Conservation (phyloP, 2,797 vertebrate genomes). For the Triplophysa yarkandensis region DNA sequence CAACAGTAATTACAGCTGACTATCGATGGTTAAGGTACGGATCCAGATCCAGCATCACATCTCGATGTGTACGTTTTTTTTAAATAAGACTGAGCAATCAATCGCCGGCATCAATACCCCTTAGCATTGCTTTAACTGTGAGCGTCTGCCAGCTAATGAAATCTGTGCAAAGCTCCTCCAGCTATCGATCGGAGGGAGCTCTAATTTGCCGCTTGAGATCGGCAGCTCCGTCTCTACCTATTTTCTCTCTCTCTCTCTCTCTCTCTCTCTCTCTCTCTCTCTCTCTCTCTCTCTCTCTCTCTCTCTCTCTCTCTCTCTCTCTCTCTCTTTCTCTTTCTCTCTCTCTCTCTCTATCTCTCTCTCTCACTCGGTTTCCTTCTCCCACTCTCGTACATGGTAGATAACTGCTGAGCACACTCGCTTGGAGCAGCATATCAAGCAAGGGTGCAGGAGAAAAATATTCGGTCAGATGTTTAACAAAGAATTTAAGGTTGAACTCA, state of each 20-base stretch:
- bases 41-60: conserved; percentile 66
- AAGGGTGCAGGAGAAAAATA: conserved; percentile 66
- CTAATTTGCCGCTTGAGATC: conserved; percentile 83
- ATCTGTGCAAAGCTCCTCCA: conserved; percentile 72
- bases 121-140: conserved; percentile 85
- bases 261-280: conserved; percentile 1
- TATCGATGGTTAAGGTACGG: conserved; percentile 65
- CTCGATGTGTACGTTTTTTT: conserved; percentile 70
- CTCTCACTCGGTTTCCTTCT: too few relatives aligned
- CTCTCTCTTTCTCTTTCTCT: conserved; percentile 42
- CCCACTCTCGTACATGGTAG: conserved; percentile 42
- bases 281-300: too few relatives aligned
- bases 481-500: conserved; percentile 66
- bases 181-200: conserved; percentile 79
- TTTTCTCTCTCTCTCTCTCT: conserved; percentile 45
- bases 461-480: conserved; percentile 71
- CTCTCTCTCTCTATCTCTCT: conserved; percentile 37
- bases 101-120: conserved; percentile 83
- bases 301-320: too few relatives aligned
- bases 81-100: conserved; percentile 85
- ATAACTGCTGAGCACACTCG: conserved; percentile 61
- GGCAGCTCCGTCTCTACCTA: conserved; percentile 56
- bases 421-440: conserved; percentile 71
- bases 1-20: conserved; percentile 59
- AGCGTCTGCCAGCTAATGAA: conserved; percentile 82